A percentile compares a stretch with the other conserved stretches of the same genome.
phyloP scores from a whole-genome alignment of 1,140 invertebrate genomes.

The Bradysia coprophila region DNA sequence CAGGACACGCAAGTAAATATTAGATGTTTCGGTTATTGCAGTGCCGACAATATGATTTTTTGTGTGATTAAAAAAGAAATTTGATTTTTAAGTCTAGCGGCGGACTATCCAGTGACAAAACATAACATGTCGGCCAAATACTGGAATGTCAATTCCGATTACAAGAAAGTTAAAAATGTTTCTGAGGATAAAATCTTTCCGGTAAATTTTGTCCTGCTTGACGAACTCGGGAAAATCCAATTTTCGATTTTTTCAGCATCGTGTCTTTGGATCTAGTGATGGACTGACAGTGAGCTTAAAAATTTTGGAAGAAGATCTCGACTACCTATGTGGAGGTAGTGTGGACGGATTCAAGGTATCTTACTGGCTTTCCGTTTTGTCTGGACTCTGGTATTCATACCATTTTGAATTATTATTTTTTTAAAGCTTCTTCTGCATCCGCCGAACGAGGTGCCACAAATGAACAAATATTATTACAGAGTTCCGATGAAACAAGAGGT shows the following conservation, averaged over 20 bases:
- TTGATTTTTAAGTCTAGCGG: too few species aligned
- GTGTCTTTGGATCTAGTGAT: not conserved
- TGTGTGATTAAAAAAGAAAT: too few species aligned
- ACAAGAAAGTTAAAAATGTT: too few species aligned
- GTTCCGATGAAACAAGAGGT: conserved; percentile 28
- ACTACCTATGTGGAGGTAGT: not conserved
- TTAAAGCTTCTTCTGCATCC: not conserved
- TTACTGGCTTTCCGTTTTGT: not conserved
- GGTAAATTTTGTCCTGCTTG: too few species aligned
- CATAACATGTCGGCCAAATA: not conserved
- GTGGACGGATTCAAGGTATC: not conserved
- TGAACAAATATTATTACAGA: conserved; percentile 26
- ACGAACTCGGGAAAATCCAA: too few species aligned
- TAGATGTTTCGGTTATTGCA: too few species aligned
- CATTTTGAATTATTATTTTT: not conserved
- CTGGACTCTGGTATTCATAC: too few species aligned
- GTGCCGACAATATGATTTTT: too few species aligned
- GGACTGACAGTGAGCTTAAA: not conserved
- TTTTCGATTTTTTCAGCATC: too few species aligned
- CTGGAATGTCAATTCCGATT: not conserved
- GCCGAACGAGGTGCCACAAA: not conserved
- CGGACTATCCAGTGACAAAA: too few species aligned
- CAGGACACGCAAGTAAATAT: not conserved
- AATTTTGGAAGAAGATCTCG: not conserved
- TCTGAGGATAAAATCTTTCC: too few species aligned